Percentiles rank a stretch among this genome's conserved stretches.
phyloP scores from a whole-genome alignment of 2,113 vertebrate species.

The Rostratula benghalensis region DNA sequence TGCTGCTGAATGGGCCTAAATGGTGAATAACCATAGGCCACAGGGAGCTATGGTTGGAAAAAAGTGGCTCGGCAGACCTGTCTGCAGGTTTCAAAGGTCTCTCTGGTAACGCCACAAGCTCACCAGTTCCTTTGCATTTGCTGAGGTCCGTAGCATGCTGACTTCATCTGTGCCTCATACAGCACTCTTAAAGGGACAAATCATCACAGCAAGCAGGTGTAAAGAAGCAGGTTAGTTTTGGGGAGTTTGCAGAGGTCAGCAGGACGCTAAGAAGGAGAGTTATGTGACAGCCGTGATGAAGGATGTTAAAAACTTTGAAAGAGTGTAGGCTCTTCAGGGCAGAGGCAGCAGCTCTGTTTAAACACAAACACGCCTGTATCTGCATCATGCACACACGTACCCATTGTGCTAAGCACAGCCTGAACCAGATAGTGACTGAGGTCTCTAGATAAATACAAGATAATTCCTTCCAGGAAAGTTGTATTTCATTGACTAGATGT shows the following conservation, averaged over 20 bases:
- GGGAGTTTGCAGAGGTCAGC: neutral
- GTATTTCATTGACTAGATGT: neutral
- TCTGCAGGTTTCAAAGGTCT: neutral
- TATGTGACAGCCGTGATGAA: neutral
- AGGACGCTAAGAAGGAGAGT: neutral
- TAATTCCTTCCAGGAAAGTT: neutral
- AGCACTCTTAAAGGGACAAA: neutral
- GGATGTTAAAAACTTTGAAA: neutral
- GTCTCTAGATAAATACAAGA: neutral
- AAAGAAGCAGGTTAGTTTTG: neutral
- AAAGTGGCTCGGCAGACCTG: neutral
- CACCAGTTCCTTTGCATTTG: neutral
- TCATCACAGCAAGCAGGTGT: neutral
- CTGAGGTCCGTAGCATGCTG: neutral
- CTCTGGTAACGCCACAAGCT: neutral
- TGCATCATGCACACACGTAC: neutral
- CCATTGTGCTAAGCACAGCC: neutral
- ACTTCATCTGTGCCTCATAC: neutral
- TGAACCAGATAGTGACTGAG: neutral
- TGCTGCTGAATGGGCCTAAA: constrained; percentile 41
- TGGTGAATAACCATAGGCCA: neutral
- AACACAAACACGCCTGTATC: neutral
- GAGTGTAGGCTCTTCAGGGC: neutral
- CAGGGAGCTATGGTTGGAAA: neutral
- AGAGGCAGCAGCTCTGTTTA: neutral